Percentiles rank a stretch among this genome's conserved stretches.
Conservation (phyloP, 2,797 vertebrate species). For the Bradypodion ventrale region DNA sequence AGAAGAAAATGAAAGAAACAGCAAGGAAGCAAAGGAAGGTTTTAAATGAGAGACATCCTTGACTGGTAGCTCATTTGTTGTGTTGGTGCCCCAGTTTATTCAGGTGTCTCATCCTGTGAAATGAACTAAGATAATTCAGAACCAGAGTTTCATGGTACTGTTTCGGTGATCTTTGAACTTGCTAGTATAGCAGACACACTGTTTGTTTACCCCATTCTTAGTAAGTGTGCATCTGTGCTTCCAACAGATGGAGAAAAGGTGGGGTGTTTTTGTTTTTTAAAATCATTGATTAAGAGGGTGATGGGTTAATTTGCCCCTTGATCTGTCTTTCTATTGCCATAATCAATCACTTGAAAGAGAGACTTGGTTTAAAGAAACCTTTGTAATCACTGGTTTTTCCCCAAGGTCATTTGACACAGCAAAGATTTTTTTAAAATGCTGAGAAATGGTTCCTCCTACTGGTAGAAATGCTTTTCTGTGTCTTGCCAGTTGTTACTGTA, state of each 20-base stretch:
- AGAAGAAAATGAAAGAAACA: not conserved
- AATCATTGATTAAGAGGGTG: conserved; percentile 36
- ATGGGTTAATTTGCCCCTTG: conserved; percentile 34
- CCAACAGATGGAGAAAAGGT: conserved; percentile 27
- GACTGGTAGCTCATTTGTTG: not conserved
- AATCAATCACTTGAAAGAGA: conserved; percentile 38
- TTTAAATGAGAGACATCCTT: not conserved
- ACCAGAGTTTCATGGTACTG: not conserved
- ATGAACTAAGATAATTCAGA: not conserved
- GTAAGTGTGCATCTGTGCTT: conserved; percentile 3
- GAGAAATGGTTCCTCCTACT: conserved; percentile 26
- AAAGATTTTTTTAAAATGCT: conserved; percentile 36
- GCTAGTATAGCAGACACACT: not conserved
- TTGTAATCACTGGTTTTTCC: conserved; percentile 40
- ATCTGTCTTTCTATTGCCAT: conserved; percentile 24
- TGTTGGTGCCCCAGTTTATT: not conserved
- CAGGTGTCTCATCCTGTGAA: not conserved
- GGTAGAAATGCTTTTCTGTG: conserved; percentile 31
- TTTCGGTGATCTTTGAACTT: conserved; percentile 19
- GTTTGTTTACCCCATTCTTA: conserved; percentile 14
- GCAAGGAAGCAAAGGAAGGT: too few species aligned
- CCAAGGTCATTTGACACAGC: conserved; percentile 37
- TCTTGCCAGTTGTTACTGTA: not conserved
- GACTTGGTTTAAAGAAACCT: conserved; percentile 18
- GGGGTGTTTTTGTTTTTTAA: conserved; percentile 16